Evolutionary conservation across 2,888 invertebrate genomes (phyloP).

Genomic region (Lasioglossum leucozonium): DNA sequence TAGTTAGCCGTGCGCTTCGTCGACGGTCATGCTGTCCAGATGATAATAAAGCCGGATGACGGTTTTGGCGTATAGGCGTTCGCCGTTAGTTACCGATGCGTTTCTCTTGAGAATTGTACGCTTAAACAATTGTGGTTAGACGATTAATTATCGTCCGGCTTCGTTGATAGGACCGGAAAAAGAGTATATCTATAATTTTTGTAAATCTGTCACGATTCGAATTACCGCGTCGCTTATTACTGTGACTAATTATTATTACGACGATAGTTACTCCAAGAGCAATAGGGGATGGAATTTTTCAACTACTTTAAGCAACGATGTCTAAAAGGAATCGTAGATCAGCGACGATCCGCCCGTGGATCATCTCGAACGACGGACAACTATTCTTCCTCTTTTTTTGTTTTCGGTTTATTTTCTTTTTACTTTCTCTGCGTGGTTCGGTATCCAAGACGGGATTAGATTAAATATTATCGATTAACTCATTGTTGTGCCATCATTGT

Average conservation of each 20-base stretch:
- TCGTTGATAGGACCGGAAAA: neutral
- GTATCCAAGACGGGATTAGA: constrained; percentile 24
- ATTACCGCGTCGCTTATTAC: constrained; percentile 21
- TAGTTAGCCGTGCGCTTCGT: constrained; percentile 45
- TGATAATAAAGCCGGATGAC: constrained; percentile 41
- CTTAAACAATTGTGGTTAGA: constrained; percentile 46
- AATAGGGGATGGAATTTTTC: constrained; percentile 10
- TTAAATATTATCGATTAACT: constrained; percentile 40
- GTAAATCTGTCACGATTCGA: constrained; percentile 23
- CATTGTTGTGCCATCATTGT: constrained; percentile 56
- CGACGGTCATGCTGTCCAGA: constrained; percentile 40
- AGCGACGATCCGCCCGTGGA: neutral
- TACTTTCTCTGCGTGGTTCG: neutral
- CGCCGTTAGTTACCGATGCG: constrained; percentile 23
- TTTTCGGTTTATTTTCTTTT: neutral
- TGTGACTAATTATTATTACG: constrained; percentile 18
- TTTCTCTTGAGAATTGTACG: constrained; percentile 40
- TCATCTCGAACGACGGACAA: constrained; percentile 7
- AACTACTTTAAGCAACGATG: constrained; percentile 31
- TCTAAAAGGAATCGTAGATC: constrained; percentile 24
- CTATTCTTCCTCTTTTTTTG: neutral
- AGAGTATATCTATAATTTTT: constrained; percentile 36
- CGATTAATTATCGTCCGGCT: constrained; percentile 30
- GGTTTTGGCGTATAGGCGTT: constrained; percentile 10
- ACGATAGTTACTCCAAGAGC: constrained; percentile 27